A percentile compares a stretch with the other conserved stretches of the same genome.
These are phyloP conservation scores for Salpingus planirostris DNA, from an alignment of 2,888 invertebrate genomes.

Conservation along the genomic window DNA sequence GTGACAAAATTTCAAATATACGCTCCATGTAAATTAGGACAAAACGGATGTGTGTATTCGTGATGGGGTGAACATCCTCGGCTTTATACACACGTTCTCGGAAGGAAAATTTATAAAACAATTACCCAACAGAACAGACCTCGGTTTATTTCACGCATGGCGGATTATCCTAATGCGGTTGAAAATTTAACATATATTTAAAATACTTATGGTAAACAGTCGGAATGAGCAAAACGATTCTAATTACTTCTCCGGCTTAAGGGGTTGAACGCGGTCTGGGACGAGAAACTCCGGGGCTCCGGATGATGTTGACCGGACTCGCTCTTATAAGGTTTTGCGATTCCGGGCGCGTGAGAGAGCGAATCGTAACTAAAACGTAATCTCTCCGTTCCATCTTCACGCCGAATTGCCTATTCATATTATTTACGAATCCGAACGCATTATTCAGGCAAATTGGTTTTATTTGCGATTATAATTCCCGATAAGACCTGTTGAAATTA, in stretches of 20 bases:
- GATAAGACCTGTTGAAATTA: constrained; percentile 12
- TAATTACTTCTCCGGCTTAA: too few relatives aligned
- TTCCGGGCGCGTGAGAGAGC: too few relatives aligned
- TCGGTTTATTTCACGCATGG: constrained; percentile 14
- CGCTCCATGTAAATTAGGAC: constrained; percentile 12
- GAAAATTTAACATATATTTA: constrained; percentile 13
- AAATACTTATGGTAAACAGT: too few relatives aligned
- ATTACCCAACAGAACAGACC: constrained; percentile 10
- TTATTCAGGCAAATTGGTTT: constrained; percentile 10
- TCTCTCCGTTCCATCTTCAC: constrained; percentile 5
- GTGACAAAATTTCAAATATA: constrained; percentile 15
- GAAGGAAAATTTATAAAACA: constrained; percentile 13
- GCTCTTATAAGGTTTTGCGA: too few relatives aligned
- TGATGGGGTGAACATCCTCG: constrained; percentile 19
- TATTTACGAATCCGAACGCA: constrained; percentile 6
- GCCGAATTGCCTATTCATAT: constrained; percentile 11
- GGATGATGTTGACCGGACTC: too few relatives aligned
- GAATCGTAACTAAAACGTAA: background rate
- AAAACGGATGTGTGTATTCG: constrained; percentile 13
- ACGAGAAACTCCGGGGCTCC: too few relatives aligned
- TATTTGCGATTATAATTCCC: constrained; percentile 11
- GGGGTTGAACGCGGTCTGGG: too few relatives aligned
- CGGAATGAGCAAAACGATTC: too few relatives aligned
- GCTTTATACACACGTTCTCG: constrained; percentile 6
- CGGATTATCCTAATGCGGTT: constrained; percentile 11